Base-by-base conservation (phyloP, 2,888 invertebrate genomes). In the Cancer borealis region DNA sequence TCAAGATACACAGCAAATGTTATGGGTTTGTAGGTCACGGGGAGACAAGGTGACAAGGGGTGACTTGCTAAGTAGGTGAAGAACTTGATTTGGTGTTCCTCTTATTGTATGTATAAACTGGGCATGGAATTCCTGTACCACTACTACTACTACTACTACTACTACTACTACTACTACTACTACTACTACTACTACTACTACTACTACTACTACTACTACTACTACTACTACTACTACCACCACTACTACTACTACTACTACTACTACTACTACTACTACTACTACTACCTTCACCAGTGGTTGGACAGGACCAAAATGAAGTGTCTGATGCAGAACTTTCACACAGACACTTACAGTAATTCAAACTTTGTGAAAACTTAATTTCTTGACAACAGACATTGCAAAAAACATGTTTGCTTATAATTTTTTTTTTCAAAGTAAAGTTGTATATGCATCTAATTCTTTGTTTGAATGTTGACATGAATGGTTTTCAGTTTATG, bases 191-290 rank as follows among this genome's bases (percentile, higher is more conserved):
- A 45, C 45, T 88, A 45, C 88, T 88, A 88, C 88, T 88, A 88
- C 45, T 8, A 88, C 39, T 88, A 88, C 88, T 88, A 88, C 88
- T 88, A 88, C 88, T 88, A 88, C 88, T 88, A 39, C 88, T 88
- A 88, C 88, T 88, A 88, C 88, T 88, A 45, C 88, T 30, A 88
- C 88, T 47, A 89, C 89, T 89, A 89, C 89, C 14, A 84, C n/a
- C 17, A 47, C 49, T 89, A 47, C 26, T 47, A 89, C 89, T 47
- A 47, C 26, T 47, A 45, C 46, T 14, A 88, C 26, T 6, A 79
- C 30, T 26, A 79, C 12, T 8, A 26, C 10, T 26, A 79, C 73
- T 26, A n/a, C 26, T 26, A 79, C 26, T 26, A 30, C 73, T 10
- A 0, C 12, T 39, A 84, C 39, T 14, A 14, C 14, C 3, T 39